A percentile compares a stretch with the other conserved stretches of the same genome.
These are phyloP conservation scores for Boulengeromyrus knoepffleri DNA, from an alignment of 2,113 vertebrate species.

Conservation along the genomic window DNA sequence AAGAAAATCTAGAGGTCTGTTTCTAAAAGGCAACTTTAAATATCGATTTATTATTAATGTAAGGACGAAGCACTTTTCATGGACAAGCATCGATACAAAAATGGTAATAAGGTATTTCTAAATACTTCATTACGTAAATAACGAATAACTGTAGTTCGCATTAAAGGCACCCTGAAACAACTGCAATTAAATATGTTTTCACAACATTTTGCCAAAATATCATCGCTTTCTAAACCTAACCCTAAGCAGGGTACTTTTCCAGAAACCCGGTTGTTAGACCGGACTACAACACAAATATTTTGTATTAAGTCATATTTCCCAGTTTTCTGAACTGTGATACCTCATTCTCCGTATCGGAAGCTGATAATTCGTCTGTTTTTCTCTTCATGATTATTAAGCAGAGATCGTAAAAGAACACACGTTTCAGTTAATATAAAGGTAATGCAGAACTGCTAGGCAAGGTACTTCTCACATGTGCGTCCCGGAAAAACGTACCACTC, in stretches of 20 bases:
- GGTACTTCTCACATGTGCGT: slow-evolving; percentile 5
- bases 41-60: not conserved
- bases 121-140: not conserved
- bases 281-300: not conserved
- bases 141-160: not conserved
- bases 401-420: not conserved
- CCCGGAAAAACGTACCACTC: not conserved
- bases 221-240: not conserved
- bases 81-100: not conserved
- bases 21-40: not conserved
- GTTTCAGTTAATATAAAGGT: not conserved
- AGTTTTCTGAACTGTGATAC: not conserved
- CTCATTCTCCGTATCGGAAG: not conserved
- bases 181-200: not conserved
- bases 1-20: not conserved
- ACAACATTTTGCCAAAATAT: not conserved
- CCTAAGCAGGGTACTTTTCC: not conserved
- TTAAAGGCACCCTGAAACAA: not conserved
- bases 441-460: too few species aligned
- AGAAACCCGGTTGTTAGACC: not conserved
- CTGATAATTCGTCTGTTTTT: not conserved
- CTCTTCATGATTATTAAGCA: slow-evolving; percentile 10
- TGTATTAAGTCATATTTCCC: not conserved
- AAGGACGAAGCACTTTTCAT: not conserved
- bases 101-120: not conserved